These are phyloP conservation scores for Phoebastria nigripes DNA, from an alignment of 2,797 vertebrate genomes.

Conservation along the genomic window DNA sequence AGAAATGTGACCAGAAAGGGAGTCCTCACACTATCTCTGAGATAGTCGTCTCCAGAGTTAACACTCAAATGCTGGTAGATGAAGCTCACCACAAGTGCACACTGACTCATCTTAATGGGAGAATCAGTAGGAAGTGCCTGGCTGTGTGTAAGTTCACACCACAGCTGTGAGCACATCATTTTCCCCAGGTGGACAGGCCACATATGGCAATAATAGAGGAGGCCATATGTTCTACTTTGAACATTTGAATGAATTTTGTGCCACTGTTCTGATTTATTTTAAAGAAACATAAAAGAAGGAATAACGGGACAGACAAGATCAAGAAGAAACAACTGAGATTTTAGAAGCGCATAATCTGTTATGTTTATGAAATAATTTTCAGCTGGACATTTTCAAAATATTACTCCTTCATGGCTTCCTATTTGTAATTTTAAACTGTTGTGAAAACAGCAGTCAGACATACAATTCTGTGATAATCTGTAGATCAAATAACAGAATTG, in stretches of 20 bases:
- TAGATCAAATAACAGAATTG: neutral
- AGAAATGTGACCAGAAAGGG: neutral
- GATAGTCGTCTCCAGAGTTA: neutral
- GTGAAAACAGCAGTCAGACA: neutral
- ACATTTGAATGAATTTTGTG: neutral
- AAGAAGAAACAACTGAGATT: neutral
- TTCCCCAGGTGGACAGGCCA: neutral
- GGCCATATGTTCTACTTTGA: neutral
- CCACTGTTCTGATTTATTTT: neutral
- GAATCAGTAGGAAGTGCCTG: neutral
- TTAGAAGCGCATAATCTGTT: accelerated
- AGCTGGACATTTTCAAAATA: neutral
- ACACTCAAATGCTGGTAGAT: neutral
- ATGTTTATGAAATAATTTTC: neutral
- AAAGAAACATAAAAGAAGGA: neutral
- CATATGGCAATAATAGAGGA: neutral
- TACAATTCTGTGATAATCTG: neutral
- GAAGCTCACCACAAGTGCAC: neutral
- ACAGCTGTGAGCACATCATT: neutral
- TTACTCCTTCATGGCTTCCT: neutral
- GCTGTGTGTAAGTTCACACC: neutral
- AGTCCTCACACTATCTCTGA: neutral
- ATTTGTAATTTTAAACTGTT: neutral
- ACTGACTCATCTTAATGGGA: neutral
- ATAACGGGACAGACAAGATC: neutral